Evolutionary conservation across 2,797 vertebrate species (phyloP), one percentile per base, ranked within the genome.

Genomic region (Pitangus sulphuratus): DNA sequence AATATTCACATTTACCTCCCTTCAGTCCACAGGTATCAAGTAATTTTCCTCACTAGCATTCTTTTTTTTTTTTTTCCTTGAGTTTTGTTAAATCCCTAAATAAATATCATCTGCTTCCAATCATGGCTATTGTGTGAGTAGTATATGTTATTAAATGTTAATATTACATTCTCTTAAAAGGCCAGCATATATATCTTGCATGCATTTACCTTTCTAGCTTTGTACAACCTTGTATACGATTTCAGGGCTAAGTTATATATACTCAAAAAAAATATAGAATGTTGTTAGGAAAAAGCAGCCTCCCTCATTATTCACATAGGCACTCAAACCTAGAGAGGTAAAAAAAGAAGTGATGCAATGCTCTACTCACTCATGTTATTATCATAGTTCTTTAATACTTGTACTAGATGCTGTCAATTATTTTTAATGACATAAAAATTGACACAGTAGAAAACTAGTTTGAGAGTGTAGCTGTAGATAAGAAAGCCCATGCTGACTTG

Each of bases 311-410:
- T 3, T 28, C 7, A 14, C 15, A 30, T 0, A 56, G 19, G 28
- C 33, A 33, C 13, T 2, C 13, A 90, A 40, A 54, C 7, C 30
- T 50, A 37, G 14, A 50, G 15, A 35, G 9, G 10, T 3, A 5
- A n/a, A 26, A 17, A 30, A 40, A 80, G 24, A 35, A 12, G 9
- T 1, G 12, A 24, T 5, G 2, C 4, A 10, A 5, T 1, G 2
- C 15, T 78, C 16, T 89, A 8, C 5, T 45, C 7, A 17, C 1
- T 81, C 2, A 4, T 57, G 9, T 19, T 65, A 8, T 84, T 77
- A 8, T n/a, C 65, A 6, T 15, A 54, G 8, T 4, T 68, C 6
- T 82, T 61, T 75, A 44, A 39, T 45, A 47, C 8, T 4, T 28
- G 8, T 30, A 40, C 11, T 19, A 51, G 19, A 28, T 31, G 22